Percentiles rank a stretch among this genome's conserved stretches.
Evolutionary conservation across 2,797 vertebrate genomes (phyloP).

Genomic region (Phataginus tricuspis): DNA sequence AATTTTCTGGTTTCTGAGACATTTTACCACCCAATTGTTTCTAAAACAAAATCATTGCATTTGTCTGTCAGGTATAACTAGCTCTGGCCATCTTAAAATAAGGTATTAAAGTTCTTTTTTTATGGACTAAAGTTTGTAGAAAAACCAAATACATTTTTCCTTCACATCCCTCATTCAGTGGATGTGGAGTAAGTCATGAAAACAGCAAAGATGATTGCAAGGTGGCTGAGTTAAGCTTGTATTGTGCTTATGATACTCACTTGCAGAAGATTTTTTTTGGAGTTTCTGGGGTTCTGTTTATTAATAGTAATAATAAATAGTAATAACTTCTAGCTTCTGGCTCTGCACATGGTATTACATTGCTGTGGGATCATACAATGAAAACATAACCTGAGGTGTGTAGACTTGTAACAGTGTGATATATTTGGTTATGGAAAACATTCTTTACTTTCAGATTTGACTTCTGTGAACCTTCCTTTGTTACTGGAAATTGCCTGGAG

Average conservation of each 20-base stretch:
- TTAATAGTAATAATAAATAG: background rate
- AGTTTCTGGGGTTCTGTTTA: background rate
- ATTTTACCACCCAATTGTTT: conserved; percentile 2
- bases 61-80: background rate
- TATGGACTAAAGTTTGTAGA: background rate
- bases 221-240: background rate
- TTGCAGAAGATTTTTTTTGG: background rate
- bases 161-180: background rate
- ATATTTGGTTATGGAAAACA: background rate
- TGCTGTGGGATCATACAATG: background rate
- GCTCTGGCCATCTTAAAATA: conserved; percentile 18
- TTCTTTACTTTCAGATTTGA: conserved; percentile 91
- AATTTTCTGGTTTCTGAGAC: background rate
- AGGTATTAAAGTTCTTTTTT: background rate
- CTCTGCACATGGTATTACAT: background rate
- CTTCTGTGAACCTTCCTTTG: conserved; percentile 97
- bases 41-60: background rate
- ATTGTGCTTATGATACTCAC: background rate
- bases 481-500: conserved; percentile 96
- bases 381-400: background rate
- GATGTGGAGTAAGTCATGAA: background rate
- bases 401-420: background rate
- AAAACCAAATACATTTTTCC: background rate
- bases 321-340: background rate
- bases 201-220: background rate